Conservation (phyloP, 2,113 vertebrate genomes). For the Pyrgilauda ruficollis region DNA sequence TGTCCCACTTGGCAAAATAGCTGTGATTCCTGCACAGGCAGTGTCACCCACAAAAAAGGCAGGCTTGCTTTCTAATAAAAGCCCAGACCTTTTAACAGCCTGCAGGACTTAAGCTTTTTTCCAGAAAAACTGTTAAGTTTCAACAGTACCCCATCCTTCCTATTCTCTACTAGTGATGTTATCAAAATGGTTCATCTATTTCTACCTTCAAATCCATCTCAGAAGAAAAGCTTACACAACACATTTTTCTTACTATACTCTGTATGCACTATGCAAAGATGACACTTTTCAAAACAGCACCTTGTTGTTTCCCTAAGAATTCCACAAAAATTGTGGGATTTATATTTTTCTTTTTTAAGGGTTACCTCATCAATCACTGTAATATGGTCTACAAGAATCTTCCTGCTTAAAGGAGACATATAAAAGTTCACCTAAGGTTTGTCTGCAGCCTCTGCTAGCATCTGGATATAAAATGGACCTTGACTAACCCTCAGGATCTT, state of each 20-base stretch:
- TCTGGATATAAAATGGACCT: neutral
- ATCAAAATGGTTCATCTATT: neutral
- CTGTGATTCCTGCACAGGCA: neutral
- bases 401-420: neutral
- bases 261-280: accelerated
- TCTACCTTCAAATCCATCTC: neutral
- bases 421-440: neutral
- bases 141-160: neutral
- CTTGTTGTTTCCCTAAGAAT: neutral
- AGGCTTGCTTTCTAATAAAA: neutral
- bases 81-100: neutral
- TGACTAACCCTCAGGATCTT: neutral
- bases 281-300: neutral
- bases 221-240: neutral
- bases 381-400: neutral
- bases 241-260: neutral
- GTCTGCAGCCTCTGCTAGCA: neutral
- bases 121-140: neutral
- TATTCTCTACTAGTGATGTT: neutral
- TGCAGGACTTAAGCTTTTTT: neutral
- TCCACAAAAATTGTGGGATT: neutral
- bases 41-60: neutral
- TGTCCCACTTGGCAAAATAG: neutral
- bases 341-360: neutral
- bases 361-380: neutral